Conservation (phyloP, 2,888 invertebrate species). For the Willowsia nigromaculata region DNA sequence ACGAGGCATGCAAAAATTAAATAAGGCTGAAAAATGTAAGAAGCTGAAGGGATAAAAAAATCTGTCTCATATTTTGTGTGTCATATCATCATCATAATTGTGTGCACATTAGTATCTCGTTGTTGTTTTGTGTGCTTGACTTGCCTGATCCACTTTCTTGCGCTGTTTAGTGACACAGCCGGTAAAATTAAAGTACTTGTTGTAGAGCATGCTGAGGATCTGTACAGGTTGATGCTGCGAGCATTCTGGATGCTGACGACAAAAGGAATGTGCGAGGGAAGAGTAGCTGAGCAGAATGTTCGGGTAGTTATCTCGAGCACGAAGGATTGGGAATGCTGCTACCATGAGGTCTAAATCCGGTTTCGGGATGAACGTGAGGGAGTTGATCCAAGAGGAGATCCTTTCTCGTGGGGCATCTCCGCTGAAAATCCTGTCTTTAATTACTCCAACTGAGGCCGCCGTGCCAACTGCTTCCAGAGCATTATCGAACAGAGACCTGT, state of each 20-base stretch:
- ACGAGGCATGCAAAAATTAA: neutral
- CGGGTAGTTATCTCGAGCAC: slow-evolving; percentile 81
- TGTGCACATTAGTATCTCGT: neutral
- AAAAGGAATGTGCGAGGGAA: slow-evolving; percentile 87
- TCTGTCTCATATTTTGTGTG: neutral
- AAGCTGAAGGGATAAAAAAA: neutral
- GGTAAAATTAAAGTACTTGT: slow-evolving; percentile 75
- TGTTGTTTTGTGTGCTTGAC: slow-evolving; percentile 3
- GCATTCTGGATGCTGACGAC: slow-evolving; percentile 82
- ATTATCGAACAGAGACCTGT: slow-evolving; percentile 89
- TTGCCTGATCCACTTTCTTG: slow-evolving; percentile 76
- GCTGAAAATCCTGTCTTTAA: slow-evolving; percentile 89
- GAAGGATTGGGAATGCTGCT: slow-evolving; percentile 79
- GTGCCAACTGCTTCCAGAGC: slow-evolving; percentile 93
- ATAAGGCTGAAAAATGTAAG: neutral
- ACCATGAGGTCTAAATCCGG: slow-evolving; percentile 77
- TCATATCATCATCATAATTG: neutral
- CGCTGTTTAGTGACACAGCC: slow-evolving; percentile 73
- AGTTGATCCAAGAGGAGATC: slow-evolving; percentile 90
- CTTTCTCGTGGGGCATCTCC: slow-evolving; percentile 85
- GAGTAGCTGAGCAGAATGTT: slow-evolving; percentile 86
- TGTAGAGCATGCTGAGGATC: slow-evolving; percentile 75
- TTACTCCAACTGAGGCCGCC: slow-evolving; percentile 89
- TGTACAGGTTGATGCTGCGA: slow-evolving; percentile 75
- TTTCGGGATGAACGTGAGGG: slow-evolving; percentile 89